phyloP scores from a whole-genome alignment of 2,888 invertebrate species.

The Drosophila conformis region DNA sequence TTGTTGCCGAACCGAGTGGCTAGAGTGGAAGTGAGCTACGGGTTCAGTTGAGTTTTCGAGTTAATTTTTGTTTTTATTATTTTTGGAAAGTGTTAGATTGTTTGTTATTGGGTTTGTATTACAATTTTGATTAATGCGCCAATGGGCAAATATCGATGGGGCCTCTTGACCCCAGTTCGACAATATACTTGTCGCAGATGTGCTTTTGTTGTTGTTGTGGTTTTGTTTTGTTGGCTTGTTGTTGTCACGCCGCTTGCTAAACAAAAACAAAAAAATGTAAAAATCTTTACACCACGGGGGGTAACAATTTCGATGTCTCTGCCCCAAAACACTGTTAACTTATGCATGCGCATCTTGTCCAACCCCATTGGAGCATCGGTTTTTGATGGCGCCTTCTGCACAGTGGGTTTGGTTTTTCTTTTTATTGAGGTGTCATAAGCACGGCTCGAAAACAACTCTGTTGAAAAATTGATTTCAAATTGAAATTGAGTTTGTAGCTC shows the following conservation, averaged over 20 bases:
- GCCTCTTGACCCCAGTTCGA: slow-evolving; percentile 27
- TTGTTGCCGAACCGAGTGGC: slow-evolving; percentile 43
- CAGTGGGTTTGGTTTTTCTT: slow-evolving; percentile 36
- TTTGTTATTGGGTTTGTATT: slow-evolving; percentile 76
- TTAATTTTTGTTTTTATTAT: slow-evolving; percentile 4
- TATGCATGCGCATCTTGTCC: slow-evolving; percentile 69
- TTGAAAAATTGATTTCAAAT: slow-evolving; percentile 79
- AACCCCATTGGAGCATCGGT: slow-evolving; percentile 15
- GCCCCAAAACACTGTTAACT: slow-evolving; percentile 40
- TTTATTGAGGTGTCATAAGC: slow-evolving; percentile 78
- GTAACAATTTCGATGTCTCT: slow-evolving; percentile 40
- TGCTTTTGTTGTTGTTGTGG: slow-evolving; percentile 31
- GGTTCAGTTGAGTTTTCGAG: slow-evolving; percentile 2
- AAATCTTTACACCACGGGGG: slow-evolving; percentile 76
- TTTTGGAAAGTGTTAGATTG: slow-evolving; percentile 75
- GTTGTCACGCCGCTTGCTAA: slow-evolving; percentile 68
- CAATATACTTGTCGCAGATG: slow-evolving; percentile 47
- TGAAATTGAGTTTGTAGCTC: slow-evolving; percentile 68
- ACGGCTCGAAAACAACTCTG: slow-evolving; percentile 59
- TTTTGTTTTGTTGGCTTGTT: slow-evolving; percentile 42
- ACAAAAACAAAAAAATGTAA: slow-evolving; percentile 81
- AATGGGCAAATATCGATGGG: slow-evolving; percentile 57
- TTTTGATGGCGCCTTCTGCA: slow-evolving; percentile 65
- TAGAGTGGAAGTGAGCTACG: slow-evolving; percentile 1
- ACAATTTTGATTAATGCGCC: slow-evolving; percentile 78